Evolutionary conservation across 2,797 vertebrate genomes (phyloP).

Genomic region (Zenarchopterus dispar): DNA sequence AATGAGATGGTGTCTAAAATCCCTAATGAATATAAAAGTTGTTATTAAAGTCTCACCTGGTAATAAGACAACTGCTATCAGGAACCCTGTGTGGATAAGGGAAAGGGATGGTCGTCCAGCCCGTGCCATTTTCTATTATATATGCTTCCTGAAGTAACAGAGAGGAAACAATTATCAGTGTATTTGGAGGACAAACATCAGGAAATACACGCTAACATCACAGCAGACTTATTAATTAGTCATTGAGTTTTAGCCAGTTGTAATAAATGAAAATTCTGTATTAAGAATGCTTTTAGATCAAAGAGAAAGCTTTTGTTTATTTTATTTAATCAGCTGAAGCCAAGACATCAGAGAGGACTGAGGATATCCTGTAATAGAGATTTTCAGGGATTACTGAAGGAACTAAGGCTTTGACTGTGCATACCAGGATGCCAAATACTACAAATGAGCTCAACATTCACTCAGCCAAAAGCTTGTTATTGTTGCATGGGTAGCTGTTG

Average conservation of each 20-base stretch:
- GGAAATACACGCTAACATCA: not conserved
- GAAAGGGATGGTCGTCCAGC: conserved; percentile 52
- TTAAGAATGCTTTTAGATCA: conserved; percentile 41
- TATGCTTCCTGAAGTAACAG: conserved; percentile 56
- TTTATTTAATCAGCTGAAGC: conserved; percentile 35
- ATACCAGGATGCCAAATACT: conserved; percentile 43
- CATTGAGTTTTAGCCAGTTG: conserved; percentile 28
- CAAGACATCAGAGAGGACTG: conserved; percentile 51
- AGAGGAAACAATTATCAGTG: conserved; percentile 28
- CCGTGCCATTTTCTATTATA: conserved; percentile 70
- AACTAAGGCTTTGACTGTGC: conserved; percentile 37
- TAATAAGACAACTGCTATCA: conserved; percentile 77
- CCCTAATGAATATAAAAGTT: too few species aligned
- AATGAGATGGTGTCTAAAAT: not conserved
- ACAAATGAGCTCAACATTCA: conserved; percentile 21
- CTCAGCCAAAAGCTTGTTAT: conserved; percentile 24
- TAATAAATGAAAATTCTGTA: conserved; percentile 37
- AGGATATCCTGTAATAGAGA: conserved; percentile 50
- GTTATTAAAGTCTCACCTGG: conserved; percentile 71
- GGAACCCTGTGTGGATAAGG: conserved; percentile 70
- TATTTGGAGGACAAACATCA: conserved; percentile 6
- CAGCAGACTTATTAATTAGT: conserved; percentile 20
- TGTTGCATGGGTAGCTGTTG: conserved; percentile 3
- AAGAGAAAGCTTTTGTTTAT: conserved; percentile 17
- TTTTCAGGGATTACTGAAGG: conserved; percentile 52